Base-by-base conservation (phyloP, 2,797 vertebrate genomes). In the Sebastes dallii region DNA sequence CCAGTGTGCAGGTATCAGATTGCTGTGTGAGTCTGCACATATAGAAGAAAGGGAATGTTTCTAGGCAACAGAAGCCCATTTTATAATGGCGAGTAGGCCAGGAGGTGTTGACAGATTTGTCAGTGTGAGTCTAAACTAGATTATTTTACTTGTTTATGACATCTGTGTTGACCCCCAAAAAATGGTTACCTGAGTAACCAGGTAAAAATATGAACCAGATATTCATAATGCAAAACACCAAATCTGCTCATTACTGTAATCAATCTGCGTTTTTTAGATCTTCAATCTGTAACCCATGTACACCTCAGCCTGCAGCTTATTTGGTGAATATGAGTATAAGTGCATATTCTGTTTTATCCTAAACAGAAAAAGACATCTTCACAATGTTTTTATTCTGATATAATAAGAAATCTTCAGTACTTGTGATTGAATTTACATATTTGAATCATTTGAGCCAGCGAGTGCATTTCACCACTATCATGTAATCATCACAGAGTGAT, bases 1-100 rank as follows among this genome's bases (percentile, higher is more conserved):
- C 18, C 2, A 5, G 59, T 60, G 39, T 36, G 39, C 61, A 50
- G 60, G 10, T 27, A 22, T 71, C 13, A 42, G 59, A 70, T 18
- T 65, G 58, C 32, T 70, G n/a, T 42, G 34, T 5, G 46, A 54
- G 30, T 55, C 11, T 29, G 66, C 59, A 13, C 3, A 12, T 42
- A 58, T 29, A 68, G 16, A 27, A 56, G 71, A 62, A 62, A n/a
- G n/a, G 58, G 42, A 22, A 22, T 70, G 36, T 70, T 69, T 81
- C 66, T 20, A 36, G 36, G 78, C 52, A 75, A 64, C 72, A 64
- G 66, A 32, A 11, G 34, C 6, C 22, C 11, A 20, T 20, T 66
- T 67, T 9, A 64, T 12, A 30, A 13, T 30, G 18, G 22, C 7
- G n/a, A 55, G 13, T 16, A 20, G 24, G 61, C 25, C 36, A 71